These are phyloP conservation scores for Zosterops lateralis DNA, from an alignment of 2,113 vertebrate genomes.

Conservation along the genomic window DNA sequence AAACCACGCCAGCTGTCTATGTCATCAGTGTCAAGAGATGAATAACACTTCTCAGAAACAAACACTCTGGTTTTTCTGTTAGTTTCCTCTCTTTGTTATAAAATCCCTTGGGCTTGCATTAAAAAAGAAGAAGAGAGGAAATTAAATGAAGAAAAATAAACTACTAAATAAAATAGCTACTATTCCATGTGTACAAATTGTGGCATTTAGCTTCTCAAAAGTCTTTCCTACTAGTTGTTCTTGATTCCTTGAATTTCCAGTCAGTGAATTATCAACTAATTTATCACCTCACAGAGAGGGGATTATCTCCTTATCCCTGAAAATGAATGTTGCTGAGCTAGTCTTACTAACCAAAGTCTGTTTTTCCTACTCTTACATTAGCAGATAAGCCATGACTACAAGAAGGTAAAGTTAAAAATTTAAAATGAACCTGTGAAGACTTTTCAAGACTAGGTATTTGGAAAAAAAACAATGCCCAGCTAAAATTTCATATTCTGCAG, in stretches of 20 bases:
- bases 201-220: neutral
- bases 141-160: neutral
- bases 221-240: neutral
- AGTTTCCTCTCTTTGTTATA: neutral
- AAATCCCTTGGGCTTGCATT: neutral
- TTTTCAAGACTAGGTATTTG: neutral
- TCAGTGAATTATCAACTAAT: conserved; percentile 63
- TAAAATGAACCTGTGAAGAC: neutral
- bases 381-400: neutral
- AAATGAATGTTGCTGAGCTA: conserved; percentile 52
- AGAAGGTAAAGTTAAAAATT: neutral
- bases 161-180: neutral
- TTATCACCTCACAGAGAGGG: conserved; percentile 21
- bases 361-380: neutral
- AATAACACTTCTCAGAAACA: neutral
- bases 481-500: neutral
- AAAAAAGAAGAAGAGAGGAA: neutral
- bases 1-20: neutral
- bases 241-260: conserved; percentile 17
- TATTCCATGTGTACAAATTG: neutral
- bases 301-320: conserved; percentile 51
- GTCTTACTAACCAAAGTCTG: conserved; percentile 25
- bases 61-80: neutral
- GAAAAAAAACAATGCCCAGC: neutral
- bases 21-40: neutral